phyloP scores from a whole-genome alignment of 2,888 invertebrate genomes.

The Xestia rhomboidea region DNA sequence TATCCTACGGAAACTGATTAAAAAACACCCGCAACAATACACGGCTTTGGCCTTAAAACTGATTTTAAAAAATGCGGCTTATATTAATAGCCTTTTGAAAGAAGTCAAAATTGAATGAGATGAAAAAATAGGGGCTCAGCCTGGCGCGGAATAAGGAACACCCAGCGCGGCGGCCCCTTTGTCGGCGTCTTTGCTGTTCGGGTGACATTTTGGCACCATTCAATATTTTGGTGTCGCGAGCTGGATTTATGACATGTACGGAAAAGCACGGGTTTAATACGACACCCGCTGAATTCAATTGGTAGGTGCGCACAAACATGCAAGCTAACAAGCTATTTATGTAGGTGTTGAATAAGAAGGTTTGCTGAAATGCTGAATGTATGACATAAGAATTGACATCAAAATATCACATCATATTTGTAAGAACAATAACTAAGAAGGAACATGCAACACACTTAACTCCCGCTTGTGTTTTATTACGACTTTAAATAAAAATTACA shows the following conservation, averaged over 20 bases:
- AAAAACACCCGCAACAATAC: slow-evolving; percentile 88
- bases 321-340: slow-evolving; percentile 48
- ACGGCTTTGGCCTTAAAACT: slow-evolving; percentile 86
- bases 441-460: background rate
- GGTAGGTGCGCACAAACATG: slow-evolving; percentile 59
- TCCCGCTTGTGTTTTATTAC: background rate
- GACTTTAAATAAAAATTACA: background rate
- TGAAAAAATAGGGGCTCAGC: slow-evolving; percentile 89
- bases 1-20: slow-evolving; percentile 90
- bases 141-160: slow-evolving; percentile 86
- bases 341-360: background rate
- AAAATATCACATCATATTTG: background rate
- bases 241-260: slow-evolving; percentile 88
- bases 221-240: slow-evolving; percentile 90
- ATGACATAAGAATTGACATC: background rate
- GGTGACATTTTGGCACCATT: slow-evolving; percentile 91
- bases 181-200: slow-evolving; percentile 88
- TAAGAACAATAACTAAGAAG: background rate
- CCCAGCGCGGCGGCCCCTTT: slow-evolving; percentile 88
- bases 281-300: slow-evolving; percentile 65
- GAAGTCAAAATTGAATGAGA: slow-evolving; percentile 91
- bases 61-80: slow-evolving; percentile 89
- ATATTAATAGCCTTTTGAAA: slow-evolving; percentile 91
- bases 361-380: background rate
- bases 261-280: slow-evolving; percentile 80